Base-by-base conservation (phyloP, 64 coral and sea anemone genomes). In the Montipora sp. region DNA sequence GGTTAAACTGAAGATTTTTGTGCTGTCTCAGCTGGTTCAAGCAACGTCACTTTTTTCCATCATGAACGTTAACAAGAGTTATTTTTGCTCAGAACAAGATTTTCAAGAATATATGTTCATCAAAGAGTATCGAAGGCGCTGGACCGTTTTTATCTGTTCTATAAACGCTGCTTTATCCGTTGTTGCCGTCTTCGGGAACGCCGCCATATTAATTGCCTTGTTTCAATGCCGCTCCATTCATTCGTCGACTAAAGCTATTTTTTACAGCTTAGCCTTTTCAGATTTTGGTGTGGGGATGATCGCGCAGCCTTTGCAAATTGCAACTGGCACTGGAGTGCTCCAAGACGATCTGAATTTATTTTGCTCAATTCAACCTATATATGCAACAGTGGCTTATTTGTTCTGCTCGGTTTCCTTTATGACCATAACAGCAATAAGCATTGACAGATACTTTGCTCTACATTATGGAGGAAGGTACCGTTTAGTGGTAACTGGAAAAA, bases 391-490 rank as follows among this genome's bases (percentile, higher is more conserved):
- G 4, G 82, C 46, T 6, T 87, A 93, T 67, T 83, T 77, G 14
- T 79, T 93, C 19, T 84, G 44, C 20, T 3, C 58, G 22, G 77
- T 81, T 47, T 87, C 91, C 4, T 93, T 88, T 8, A 1, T 59
- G 3, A 93, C 81, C 5, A 65, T 80, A 16, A 49, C 83, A 47
- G 59, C 36, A 0, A 88, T 93, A 49, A 93, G 91, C 47, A 23
- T 93, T n/a, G 91, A 93, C 75, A 43, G 84, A 80, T 93, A 68
- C 47, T 59, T 88, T 4, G 91, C 91, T 2, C 11, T 93, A 5
- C 13, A 69, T 21, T 48, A 72, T 6, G 14, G 63, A 46, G 69
- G 9, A 22, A 48, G 21, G 9, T 80, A 93, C 22, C 69, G 59
- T 7, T 3, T 44, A 3, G 18, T 93, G 3, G 61, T 93, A 0